Percentiles rank a stretch among this genome's conserved stretches.
phyloP scores from a whole-genome alignment of 2,797 vertebrate genomes.

The Sebastes elongatus region DNA sequence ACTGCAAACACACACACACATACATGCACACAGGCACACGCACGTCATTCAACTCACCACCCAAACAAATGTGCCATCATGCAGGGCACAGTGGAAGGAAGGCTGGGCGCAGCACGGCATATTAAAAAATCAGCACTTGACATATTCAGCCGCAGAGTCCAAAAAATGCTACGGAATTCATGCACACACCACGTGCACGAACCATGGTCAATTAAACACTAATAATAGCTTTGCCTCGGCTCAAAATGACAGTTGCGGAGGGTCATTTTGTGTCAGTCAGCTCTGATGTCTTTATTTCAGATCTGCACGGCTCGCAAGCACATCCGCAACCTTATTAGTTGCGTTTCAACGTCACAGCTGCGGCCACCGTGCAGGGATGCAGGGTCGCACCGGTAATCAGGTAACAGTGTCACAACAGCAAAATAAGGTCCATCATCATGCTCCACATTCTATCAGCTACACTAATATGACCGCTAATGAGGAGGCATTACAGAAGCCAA shows the following conservation, averaged over 20 bases:
- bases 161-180: slow-evolving; percentile 47
- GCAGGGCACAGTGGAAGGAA: slow-evolving; percentile 10
- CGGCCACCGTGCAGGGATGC: not conserved
- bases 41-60: slow-evolving; percentile 35
- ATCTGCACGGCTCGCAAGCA: slow-evolving; percentile 29
- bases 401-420: not conserved
- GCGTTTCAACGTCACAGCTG: not conserved
- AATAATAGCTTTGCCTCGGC: slow-evolving; percentile 59
- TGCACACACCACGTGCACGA: slow-evolving; percentile 22
- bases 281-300: slow-evolving; percentile 56
- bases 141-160: slow-evolving; percentile 38
- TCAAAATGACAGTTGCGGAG: slow-evolving; percentile 51
- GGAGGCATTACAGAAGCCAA: slow-evolving; percentile 55
- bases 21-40: not conserved
- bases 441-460: slow-evolving; percentile 51
- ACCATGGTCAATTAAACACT: slow-evolving; percentile 57
- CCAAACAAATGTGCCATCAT: slow-evolving; percentile 50
- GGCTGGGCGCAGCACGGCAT: not conserved
- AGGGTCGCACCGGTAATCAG: slow-evolving; percentile 26
- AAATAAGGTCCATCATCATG: slow-evolving; percentile 7
- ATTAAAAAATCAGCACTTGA: slow-evolving; percentile 51
- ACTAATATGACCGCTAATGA: slow-evolving; percentile 64
- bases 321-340: slow-evolving; percentile 13
- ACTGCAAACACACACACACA: slow-evolving; percentile 1
- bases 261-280: slow-evolving; percentile 52